Conservation (phyloP, 2,888 invertebrate genomes). For the Caenorhabditis becei region DNA sequence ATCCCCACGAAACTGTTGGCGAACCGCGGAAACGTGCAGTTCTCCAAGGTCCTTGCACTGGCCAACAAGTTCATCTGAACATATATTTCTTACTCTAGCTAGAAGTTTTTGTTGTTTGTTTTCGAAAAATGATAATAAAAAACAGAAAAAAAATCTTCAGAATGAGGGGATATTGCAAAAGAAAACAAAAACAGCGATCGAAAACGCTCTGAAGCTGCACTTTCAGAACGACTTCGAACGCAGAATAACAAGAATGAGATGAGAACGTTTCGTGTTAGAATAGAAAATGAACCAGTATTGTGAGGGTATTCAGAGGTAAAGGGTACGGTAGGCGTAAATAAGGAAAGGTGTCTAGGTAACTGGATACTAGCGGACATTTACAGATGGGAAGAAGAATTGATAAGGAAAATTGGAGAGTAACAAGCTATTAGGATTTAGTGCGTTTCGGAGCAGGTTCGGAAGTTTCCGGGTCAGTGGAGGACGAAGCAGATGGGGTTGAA, state of each 20-base stretch:
- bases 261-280: conserved; percentile 41
- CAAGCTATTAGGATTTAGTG: neutral
- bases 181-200: conserved; percentile 25
- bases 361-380: neutral
- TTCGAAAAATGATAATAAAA: neutral
- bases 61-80: conserved; percentile 79
- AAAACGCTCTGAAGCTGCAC: neutral
- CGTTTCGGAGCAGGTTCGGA: conserved; percentile 25
- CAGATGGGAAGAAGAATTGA: neutral
- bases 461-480: neutral
- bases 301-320: neutral
- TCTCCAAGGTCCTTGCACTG: conserved; percentile 81
- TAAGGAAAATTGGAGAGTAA: neutral
- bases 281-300: conserved; percentile 46
- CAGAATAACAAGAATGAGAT: conserved; percentile 36
- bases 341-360: neutral
- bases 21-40: conserved; percentile 72
- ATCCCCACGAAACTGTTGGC: conserved; percentile 86
- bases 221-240: conserved; percentile 4
- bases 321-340: neutral
- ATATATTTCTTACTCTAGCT: neutral
- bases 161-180: neutral
- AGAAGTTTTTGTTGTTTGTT: conserved; percentile 14
- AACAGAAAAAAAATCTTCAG: neutral
- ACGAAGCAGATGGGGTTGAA: neutral